Evolutionary conservation across 2,113 vertebrate species (phyloP).

Genomic region (Ciconia maguari): DNA sequence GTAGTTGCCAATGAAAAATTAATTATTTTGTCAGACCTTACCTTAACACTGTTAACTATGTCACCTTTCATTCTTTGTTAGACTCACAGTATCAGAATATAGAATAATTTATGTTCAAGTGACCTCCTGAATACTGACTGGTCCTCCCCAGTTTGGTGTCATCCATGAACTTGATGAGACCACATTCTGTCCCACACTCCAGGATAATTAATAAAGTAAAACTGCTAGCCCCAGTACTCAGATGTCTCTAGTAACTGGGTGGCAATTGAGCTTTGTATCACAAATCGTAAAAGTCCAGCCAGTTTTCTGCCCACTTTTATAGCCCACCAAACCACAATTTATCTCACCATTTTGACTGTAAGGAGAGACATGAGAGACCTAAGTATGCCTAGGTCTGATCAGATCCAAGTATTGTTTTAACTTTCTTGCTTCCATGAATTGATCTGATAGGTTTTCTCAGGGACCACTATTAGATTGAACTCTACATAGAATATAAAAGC

Average conservation of each 20-base stretch:
- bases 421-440: neutral
- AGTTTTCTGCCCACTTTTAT: neutral
- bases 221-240: neutral
- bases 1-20: neutral
- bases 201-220: neutral
- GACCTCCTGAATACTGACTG: neutral
- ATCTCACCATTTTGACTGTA: neutral
- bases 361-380: neutral
- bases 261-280: neutral
- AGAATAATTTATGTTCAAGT: neutral
- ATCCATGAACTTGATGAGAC: neutral
- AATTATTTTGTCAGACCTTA: neutral
- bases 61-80: neutral
- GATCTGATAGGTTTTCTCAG: neutral
- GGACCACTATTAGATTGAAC: neutral
- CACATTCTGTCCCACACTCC: neutral
- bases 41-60: neutral
- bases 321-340: neutral
- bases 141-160: neutral
- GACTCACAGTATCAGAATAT: neutral
- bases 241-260: neutral
- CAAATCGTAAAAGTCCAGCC: neutral
- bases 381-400: neutral
- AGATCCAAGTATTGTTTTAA: neutral
- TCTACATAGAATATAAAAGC: neutral